Conservation (phyloP, 2,888 invertebrate genomes). For the Bursaphelenchus okinawaensis region DNA sequence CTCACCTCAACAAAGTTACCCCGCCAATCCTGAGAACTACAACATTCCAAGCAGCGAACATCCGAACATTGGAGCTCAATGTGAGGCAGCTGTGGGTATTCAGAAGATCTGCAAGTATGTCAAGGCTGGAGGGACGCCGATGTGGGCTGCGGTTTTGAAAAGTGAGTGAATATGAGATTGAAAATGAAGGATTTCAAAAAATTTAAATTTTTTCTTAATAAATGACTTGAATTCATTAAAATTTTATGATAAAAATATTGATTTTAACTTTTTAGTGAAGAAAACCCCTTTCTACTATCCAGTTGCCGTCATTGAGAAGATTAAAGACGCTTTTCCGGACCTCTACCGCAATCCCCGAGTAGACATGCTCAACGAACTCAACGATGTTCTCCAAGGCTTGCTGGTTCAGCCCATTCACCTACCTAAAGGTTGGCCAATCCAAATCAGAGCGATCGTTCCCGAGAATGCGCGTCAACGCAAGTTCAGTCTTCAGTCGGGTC, state of each 20-base stretch:
- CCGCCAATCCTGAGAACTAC: neutral
- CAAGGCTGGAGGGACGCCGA: neutral
- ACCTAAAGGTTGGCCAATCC: neutral
- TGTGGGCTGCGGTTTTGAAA: neutral
- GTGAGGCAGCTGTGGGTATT: neutral
- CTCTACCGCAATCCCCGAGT: neutral
- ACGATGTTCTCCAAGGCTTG: neutral
- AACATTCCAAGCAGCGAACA: neutral
- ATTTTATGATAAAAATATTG: neutral
- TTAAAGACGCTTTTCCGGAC: neutral
- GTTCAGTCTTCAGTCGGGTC: neutral
- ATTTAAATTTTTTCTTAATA: neutral
- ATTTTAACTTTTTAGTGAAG: neutral
- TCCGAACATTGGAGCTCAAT: neutral
- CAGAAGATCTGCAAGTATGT: neutral
- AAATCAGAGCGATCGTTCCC: neutral
- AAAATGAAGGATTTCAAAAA: neutral
- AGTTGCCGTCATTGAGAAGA: neutral
- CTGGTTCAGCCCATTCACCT: neutral
- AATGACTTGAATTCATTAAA: too few relatives aligned
- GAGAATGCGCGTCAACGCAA: neutral
- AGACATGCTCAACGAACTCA: neutral
- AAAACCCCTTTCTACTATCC: neutral
- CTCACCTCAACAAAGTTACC: neutral
- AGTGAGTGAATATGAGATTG: neutral